Conservation (phyloP, 2,797 vertebrate species). For the Eulemur rubriventer region DNA sequence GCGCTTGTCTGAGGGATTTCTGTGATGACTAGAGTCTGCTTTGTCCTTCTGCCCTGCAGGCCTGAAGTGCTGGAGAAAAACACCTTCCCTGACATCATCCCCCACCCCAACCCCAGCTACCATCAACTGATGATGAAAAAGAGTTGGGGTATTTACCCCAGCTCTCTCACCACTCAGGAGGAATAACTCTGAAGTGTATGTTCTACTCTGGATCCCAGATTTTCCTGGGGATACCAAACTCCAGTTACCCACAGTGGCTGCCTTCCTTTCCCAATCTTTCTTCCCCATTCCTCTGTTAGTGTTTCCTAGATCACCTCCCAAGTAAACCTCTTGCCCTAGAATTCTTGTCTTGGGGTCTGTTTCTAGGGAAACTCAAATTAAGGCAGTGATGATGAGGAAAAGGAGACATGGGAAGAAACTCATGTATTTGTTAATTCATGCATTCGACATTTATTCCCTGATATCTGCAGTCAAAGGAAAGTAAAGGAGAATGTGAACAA, state of each 20-base stretch:
- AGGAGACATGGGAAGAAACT: not conserved
- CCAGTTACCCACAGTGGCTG: not conserved
- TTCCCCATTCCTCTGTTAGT: not conserved
- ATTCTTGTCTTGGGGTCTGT: not conserved
- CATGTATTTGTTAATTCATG: not conserved
- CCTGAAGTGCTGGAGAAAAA: not conserved
- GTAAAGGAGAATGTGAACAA: not conserved
- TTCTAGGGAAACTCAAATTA: constrained; percentile 25
- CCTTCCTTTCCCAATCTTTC: not conserved
- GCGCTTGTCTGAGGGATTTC: not conserved
- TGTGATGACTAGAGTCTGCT: not conserved
- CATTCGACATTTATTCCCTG: not conserved
- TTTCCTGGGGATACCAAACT: not conserved
- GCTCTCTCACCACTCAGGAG: not conserved
- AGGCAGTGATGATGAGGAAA: not conserved
- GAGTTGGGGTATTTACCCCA: not conserved
- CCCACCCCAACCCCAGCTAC: not conserved
- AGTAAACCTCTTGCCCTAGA: not conserved
- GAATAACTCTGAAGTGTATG: not conserved
- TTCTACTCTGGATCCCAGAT: not conserved
- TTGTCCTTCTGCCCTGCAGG: not conserved
- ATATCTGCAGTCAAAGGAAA: not conserved
- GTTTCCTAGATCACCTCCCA: not conserved
- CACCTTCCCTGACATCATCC: not conserved
- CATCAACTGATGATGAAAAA: not conserved